Evolutionary conservation across 1,140 invertebrate species (phyloP), one percentile per base, ranked within the genome.

Genomic region (Pemphigus obesinymphae): DNA sequence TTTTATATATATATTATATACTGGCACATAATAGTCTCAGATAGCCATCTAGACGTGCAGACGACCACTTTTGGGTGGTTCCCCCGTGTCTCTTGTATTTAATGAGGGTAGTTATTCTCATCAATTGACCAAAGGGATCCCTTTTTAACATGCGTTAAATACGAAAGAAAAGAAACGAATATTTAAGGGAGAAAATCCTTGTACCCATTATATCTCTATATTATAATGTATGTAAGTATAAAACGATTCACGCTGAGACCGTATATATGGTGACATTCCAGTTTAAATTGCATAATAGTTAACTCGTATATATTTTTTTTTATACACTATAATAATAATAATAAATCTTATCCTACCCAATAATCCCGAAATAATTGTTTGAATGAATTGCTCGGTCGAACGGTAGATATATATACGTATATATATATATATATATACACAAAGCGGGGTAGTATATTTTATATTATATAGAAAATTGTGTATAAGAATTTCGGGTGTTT

Each of bases 1-100:
- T n/a, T n/a, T n/a, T n/a, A n/a, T n/a, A n/a, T n/a, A n/a, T n/a
- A n/a, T n/a, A n/a, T n/a, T n/a, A n/a, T n/a, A n/a, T n/a, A n/a
- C n/a, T n/a, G n/a, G n/a, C n/a, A n/a, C 43, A 48, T 43, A 48
- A 72, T 72, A 48, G 68, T 72, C 68, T 72, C 23, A 29, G 68
- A 72, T 72, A 72, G 43, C 26, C 43, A 72, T 72, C 68, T 72
- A 72, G 68, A 72, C 68, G 29, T 72, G 31, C 43, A 20, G 68
- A 20, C 68, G 68, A 17, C 68, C 68, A 11, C 29, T 43, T 48
- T 72, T 72, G 68, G 68, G 68, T 48, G 68, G 68, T 29, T 72
- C 26, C 26, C 26, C 40, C 26, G 43, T 48, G 43, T 48, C 40
- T 48, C 68, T 72, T 29, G 8, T 61, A 55, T 26, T 17, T 7